Evolutionary conservation across 2,888 invertebrate genomes (phyloP).

Genomic region (Drosophila meridionalis): DNA sequence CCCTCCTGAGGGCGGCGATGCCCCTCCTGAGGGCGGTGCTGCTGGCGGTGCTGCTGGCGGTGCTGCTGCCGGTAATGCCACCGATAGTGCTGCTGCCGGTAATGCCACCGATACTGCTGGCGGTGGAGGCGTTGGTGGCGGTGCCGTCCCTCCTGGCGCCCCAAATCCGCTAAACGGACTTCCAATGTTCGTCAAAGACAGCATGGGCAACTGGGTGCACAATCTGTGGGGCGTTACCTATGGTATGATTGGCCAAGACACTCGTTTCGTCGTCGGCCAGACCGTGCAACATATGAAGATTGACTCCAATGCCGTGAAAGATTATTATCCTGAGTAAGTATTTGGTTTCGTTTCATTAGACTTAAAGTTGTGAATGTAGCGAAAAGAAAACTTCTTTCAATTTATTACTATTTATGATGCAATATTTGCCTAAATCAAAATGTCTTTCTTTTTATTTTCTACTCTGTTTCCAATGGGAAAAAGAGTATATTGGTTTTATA

Average conservation of each 20-base stretch:
- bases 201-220: constrained; percentile 5
- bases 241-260: constrained; percentile 2
- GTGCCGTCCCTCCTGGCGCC: neutral
- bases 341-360: too few species aligned
- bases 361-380: too few species aligned
- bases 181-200: neutral
- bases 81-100: neutral
- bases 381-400: too few species aligned
- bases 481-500: too few species aligned
- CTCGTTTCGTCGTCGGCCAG: neutral
- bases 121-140: too few species aligned
- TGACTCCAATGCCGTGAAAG: constrained; percentile 7
- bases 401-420: too few species aligned
- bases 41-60: neutral
- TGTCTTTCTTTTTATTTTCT: too few species aligned
- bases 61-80: neutral
- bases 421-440: too few species aligned
- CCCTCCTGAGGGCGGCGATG: neutral
- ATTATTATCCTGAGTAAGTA: constrained; percentile 13
- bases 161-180: neutral
- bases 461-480: too few species aligned
- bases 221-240: constrained; percentile 17
- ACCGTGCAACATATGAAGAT: neutral
- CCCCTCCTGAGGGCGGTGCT: neutral
- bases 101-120: neutral